These are phyloP conservation scores for Distichodus sexfasciatus DNA, from an alignment of 2,797 vertebrate species.

Conservation along the genomic window DNA sequence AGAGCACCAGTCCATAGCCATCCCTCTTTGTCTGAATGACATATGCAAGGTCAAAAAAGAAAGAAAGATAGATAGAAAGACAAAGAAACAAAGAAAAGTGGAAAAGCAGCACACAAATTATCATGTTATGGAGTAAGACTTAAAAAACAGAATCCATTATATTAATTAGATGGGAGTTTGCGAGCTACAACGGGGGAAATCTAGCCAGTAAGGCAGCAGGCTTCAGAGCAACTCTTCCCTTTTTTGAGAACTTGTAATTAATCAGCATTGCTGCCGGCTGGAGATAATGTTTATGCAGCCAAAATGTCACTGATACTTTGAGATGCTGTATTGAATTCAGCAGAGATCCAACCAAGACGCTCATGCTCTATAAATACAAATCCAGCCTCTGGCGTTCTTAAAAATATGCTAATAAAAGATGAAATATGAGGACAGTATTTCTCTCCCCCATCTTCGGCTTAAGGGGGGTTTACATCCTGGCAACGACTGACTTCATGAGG, in stretches of 20 bases:
- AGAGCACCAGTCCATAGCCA: slow-evolving; percentile 46
- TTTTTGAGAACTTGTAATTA: slow-evolving; percentile 75
- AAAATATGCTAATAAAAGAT: slow-evolving; percentile 57
- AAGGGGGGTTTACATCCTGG: slow-evolving; percentile 12
- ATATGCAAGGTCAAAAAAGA: slow-evolving; percentile 41
- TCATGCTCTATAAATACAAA: slow-evolving; percentile 53
- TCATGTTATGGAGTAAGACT: slow-evolving; percentile 54
- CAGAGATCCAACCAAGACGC: slow-evolving; percentile 35
- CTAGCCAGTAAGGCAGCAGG: slow-evolving; percentile 61
- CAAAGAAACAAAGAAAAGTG: slow-evolving; percentile 58
- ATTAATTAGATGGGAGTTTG: slow-evolving; percentile 79
- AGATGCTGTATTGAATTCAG: slow-evolving; percentile 49
- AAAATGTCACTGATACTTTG: slow-evolving; percentile 55
- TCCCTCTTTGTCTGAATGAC: slow-evolving; percentile 47
- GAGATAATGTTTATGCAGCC: slow-evolving; percentile 41
- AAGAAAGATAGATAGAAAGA: slow-evolving; percentile 32
- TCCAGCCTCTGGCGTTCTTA: slow-evolving; percentile 31
- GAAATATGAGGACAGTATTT: slow-evolving; percentile 45
- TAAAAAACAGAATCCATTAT: slow-evolving; percentile 70
- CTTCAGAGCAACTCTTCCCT: slow-evolving; percentile 67
- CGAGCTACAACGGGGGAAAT: slow-evolving; percentile 62
- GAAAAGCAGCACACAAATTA: slow-evolving; percentile 74
- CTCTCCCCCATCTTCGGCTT: slow-evolving; percentile 11
- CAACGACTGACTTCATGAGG: slow-evolving; percentile 16
- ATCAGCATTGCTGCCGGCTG: slow-evolving; percentile 57